Evolutionary conservation across 1,140 invertebrate species (phyloP).

Genomic region (Lordiphosa stackelbergi): DNA sequence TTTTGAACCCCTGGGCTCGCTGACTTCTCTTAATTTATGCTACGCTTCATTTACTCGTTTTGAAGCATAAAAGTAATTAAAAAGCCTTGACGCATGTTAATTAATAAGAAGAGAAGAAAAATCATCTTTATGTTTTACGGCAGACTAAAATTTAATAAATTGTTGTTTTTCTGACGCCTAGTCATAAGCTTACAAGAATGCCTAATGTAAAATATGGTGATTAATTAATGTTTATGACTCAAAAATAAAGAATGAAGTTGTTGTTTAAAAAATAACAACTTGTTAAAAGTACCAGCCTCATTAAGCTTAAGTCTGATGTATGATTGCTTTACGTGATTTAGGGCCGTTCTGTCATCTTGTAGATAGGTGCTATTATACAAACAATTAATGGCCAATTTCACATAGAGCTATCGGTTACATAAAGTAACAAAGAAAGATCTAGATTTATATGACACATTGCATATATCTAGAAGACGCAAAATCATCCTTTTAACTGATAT

Average conservation of each 20-base stretch:
- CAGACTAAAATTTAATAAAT: too few species aligned
- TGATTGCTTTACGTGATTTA: background rate
- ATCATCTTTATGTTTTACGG: background rate
- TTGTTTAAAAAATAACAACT: background rate
- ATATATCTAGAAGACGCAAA: too few species aligned
- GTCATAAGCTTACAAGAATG: background rate
- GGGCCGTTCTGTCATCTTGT: too few species aligned
- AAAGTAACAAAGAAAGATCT: too few species aligned
- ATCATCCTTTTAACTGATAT: too few species aligned
- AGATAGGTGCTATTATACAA: too few species aligned
- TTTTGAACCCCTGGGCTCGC: conserved; percentile 5
- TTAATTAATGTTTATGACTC: too few species aligned
- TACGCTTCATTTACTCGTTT: conserved; percentile 35
- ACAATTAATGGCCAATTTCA: too few species aligned
- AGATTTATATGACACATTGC: too few species aligned
- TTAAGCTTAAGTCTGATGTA: background rate
- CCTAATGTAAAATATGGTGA: too few species aligned
- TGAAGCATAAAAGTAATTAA: conserved; percentile 47
- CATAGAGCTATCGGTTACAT: too few species aligned
- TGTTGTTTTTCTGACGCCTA: background rate
- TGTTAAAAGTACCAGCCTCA: background rate
- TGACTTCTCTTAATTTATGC: conserved; percentile 33
- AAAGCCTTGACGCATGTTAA: conserved; percentile 27
- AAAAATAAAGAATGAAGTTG: background rate
- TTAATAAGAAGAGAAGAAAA: conserved; percentile 6